Evolutionary conservation across 2,888 invertebrate species (phyloP).

Genomic region (Busseola fusca): DNA sequence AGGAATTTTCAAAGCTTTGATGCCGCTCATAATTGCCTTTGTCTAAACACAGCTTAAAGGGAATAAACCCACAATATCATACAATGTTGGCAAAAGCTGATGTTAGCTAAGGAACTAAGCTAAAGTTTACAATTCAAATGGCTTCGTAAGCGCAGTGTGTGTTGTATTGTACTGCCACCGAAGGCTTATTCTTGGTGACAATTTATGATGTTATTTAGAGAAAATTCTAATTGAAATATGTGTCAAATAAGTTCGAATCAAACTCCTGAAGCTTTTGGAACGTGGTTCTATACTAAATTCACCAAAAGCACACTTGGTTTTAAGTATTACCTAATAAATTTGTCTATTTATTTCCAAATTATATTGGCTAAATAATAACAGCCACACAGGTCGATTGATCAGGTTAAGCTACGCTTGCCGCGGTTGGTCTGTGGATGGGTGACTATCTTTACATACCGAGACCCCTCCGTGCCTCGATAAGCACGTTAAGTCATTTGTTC

Average conservation of each 20-base stretch:
- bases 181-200: constrained; percentile 10
- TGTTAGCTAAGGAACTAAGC: constrained; percentile 35
- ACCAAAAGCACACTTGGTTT: not conserved
- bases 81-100: constrained; percentile 28
- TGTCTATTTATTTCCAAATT: too few species aligned
- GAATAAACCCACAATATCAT: constrained; percentile 30
- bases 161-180: constrained; percentile 2
- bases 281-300: not conserved
- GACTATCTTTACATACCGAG: too few species aligned
- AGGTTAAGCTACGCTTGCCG: too few species aligned
- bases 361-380: too few species aligned
- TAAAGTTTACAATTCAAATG: constrained; percentile 31
- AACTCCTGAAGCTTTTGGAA: not conserved
- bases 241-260: not conserved
- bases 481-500: too few species aligned
- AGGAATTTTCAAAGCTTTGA: constrained; percentile 39
- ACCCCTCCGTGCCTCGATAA: too few species aligned
- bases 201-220: constrained; percentile 14
- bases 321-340: not conserved
- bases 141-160: too few species aligned
- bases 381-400: too few species aligned
- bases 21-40: not conserved
- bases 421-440: too few species aligned
- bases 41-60: constrained; percentile 20
- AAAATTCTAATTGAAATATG: constrained; percentile 3